Evolutionary conservation across 2,797 vertebrate genomes (phyloP), one percentile per base, ranked within the genome.

Genomic region (Bovichtus variegatus): DNA sequence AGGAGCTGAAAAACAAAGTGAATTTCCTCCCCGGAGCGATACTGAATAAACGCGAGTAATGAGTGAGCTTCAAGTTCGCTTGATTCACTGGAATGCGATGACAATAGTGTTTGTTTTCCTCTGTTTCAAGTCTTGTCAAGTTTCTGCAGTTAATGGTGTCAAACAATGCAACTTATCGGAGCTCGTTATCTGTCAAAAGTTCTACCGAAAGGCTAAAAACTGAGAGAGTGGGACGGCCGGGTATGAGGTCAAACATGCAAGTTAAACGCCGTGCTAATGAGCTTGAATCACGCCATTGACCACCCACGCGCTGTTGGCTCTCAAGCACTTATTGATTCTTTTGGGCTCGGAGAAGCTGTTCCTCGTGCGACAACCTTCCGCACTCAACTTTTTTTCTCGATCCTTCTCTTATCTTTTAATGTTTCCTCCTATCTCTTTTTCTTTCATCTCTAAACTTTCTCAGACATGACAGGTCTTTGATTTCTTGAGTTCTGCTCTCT

Each of bases 211-310:
- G 61, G 69, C 29, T 31, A 29, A 69, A 76, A 75, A 51, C 50
- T 58, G 46, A 5, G 57, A 25, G 62, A 71, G 80, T 73, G 68
- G 81, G 77, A 23, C 10, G 78, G 12, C 25, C 4, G 21, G 71
- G 15, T 5, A 13, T 9, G 40, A 89, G 88, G 89, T 87, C 89
- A 88, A 80, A 71, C 69, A 11, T 79, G 84, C 12, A 0, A 87
- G 87, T 90, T 90, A 90, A 92, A 82, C 36, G 43, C 67, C 43
- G 68, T 51, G 83, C 87, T 91, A 91, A 91, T 91, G 87, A 93
- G 87, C 76, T 69, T 85, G 84, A 82, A 84, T 90, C 76, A 55
- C 59, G 82, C 82, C 76, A 59, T 21, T 85, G 82, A 71, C 82
- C 80, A 55, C 89, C 83, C 86, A 87, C 89, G 18, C 44, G 31